phyloP scores from a whole-genome alignment of 2,113 vertebrate species.

The Myiopsitta monachus region DNA sequence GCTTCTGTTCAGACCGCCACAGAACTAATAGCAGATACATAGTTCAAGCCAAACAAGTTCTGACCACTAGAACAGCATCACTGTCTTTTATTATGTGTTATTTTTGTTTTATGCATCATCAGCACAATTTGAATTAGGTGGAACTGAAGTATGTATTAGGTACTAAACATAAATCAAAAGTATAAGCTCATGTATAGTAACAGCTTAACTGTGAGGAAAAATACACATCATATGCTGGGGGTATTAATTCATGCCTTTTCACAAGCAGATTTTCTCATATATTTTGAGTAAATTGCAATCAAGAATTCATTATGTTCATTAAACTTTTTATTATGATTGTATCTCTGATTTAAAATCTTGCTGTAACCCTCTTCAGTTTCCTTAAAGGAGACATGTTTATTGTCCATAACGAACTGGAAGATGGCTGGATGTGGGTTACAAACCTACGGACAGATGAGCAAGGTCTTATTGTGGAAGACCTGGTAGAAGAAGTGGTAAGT shows the following conservation, averaged over 20 bases:
- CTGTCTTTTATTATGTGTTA: background rate
- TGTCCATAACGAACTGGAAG: conserved; percentile 97
- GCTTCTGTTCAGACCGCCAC: background rate
- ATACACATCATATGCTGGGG: background rate
- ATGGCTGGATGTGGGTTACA: conserved; percentile 99
- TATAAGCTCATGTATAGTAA: background rate
- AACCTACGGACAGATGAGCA: conserved; percentile 96
- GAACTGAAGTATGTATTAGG: background rate
- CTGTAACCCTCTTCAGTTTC: conserved; percentile 80
- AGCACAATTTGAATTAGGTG: background rate
- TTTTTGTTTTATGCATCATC: background rate
- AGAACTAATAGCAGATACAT: background rate
- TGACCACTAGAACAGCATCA: background rate
- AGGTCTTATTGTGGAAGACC: conserved; percentile 96
- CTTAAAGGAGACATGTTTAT: conserved; percentile 99
- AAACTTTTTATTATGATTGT: background rate
- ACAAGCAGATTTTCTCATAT: background rate
- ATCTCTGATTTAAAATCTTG: conserved; percentile 22
- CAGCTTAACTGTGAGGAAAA: background rate
- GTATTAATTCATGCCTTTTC: background rate
- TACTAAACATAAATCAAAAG: background rate
- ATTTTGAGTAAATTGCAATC: background rate
- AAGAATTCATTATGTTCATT: background rate
- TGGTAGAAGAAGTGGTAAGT: conserved; percentile 98
- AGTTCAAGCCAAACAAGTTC: background rate